Percentiles rank a stretch among this genome's conserved stretches.
Evolutionary conservation across 2,113 vertebrate genomes (phyloP).

Genomic region (Chloropsis hardwickii): DNA sequence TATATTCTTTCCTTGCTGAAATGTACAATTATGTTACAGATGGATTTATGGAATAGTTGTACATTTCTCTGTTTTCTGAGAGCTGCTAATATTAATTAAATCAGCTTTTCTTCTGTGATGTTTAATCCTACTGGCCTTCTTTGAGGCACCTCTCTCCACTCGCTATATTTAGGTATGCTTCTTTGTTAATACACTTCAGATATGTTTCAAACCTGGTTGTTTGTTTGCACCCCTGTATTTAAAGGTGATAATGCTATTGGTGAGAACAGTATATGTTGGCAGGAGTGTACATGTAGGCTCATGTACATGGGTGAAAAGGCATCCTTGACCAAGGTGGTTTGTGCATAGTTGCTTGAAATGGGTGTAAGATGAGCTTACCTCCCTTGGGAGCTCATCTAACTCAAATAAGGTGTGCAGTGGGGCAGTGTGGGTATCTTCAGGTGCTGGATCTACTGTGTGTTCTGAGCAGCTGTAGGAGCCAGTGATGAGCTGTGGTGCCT

Average conservation of each 20-base stretch:
- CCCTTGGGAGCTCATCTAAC: neutral
- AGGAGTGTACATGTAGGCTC: rapidly evolving
- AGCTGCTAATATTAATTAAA: neutral
- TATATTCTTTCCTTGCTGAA: neutral
- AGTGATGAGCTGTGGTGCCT: neutral
- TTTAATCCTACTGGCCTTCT: neutral
- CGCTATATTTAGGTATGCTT: neutral
- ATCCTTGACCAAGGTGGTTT: neutral
- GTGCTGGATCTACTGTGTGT: neutral
- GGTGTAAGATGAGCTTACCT: neutral
- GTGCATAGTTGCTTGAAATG: neutral
- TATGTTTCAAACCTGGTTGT: neutral
- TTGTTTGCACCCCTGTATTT: neutral
- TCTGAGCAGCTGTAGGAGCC: rapidly evolving
- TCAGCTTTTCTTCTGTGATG: neutral
- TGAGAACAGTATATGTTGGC: neutral
- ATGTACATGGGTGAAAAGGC: neutral
- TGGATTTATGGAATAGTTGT: neutral
- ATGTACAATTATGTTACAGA: rapidly evolving
- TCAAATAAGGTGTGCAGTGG: neutral
- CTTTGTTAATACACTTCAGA: neutral
- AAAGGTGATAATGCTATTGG: neutral
- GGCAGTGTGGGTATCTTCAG: neutral
- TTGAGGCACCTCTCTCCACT: neutral
- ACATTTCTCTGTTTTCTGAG: neutral